Evolutionary conservation across 2,113 vertebrate genomes (phyloP).

Genomic region (Macrotis lagotis): DNA sequence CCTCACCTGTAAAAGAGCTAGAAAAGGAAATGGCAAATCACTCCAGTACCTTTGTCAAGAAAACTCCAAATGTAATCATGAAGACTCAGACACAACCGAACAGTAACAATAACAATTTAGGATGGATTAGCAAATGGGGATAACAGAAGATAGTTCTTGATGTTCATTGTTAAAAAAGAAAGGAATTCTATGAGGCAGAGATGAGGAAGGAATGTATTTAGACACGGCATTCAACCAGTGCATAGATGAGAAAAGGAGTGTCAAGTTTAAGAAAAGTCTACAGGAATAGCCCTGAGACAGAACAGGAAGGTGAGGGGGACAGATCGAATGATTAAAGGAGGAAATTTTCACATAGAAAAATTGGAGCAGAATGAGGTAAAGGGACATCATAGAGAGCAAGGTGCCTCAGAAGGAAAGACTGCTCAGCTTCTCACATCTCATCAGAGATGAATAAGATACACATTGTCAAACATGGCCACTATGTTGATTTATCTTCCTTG

Average conservation of each 20-base stretch:
- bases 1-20: no score
- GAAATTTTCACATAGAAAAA: background rate
- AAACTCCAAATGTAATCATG: background rate
- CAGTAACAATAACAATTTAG: background rate
- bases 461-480: background rate
- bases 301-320: background rate
- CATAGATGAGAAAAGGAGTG: background rate
- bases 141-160: background rate
- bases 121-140: background rate
- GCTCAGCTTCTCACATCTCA: background rate
- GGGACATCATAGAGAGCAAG: background rate
- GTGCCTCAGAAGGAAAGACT: background rate
- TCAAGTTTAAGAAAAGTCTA: background rate
- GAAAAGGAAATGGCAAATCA: no score
- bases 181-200: background rate
- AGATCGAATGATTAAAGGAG: background rate
- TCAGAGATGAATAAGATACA: background rate
- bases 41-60: background rate
- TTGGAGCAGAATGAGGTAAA: background rate
- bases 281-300: background rate
- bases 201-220: background rate
- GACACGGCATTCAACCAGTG: background rate
- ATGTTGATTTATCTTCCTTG: background rate
- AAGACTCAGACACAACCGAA: background rate
- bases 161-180: background rate